Conservation (phyloP, 2,888 invertebrate genomes). For the Noctua comes region DNA sequence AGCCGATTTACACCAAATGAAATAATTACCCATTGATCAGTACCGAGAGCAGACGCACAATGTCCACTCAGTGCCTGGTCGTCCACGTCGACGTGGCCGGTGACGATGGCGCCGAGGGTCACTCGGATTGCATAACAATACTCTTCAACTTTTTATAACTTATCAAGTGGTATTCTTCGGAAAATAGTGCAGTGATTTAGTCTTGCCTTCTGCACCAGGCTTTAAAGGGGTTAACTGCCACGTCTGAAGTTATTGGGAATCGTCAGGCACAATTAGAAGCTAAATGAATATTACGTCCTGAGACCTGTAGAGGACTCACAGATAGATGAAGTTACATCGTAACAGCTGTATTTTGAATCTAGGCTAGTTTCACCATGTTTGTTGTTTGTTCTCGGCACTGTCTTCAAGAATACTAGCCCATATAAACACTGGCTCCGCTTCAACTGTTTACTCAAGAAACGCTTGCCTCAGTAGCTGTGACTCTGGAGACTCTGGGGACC, state of each 20-base stretch:
- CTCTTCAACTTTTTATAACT: too few relatives aligned
- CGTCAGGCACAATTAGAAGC: not conserved
- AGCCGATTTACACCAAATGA: too few relatives aligned
- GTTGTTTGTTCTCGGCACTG: constrained; percentile 31
- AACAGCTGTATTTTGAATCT: constrained; percentile 21
- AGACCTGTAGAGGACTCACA: not conserved
- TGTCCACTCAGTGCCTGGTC: too few relatives aligned
- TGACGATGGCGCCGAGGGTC: too few relatives aligned
- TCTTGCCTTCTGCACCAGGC: too few relatives aligned
- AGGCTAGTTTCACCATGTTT: constrained; percentile 31
- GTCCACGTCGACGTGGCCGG: too few relatives aligned
- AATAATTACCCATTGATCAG: too few relatives aligned
- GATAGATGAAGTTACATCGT: not conserved
- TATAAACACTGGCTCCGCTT: not conserved
- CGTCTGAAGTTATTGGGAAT: not conserved
- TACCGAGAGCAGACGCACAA: not conserved
- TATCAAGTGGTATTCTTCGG: too few relatives aligned
- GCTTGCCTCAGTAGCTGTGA: not conserved
- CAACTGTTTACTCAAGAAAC: constrained; percentile 3
- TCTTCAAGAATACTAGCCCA: not conserved
- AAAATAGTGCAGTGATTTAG: too few relatives aligned
- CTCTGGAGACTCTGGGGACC: constrained; percentile 16
- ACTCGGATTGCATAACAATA: too few relatives aligned
- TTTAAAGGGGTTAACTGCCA: not conserved
- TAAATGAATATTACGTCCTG: not conserved